Conservation (phyloP, 2,113 vertebrate genomes). For the Gymnocephalus cernua region DNA sequence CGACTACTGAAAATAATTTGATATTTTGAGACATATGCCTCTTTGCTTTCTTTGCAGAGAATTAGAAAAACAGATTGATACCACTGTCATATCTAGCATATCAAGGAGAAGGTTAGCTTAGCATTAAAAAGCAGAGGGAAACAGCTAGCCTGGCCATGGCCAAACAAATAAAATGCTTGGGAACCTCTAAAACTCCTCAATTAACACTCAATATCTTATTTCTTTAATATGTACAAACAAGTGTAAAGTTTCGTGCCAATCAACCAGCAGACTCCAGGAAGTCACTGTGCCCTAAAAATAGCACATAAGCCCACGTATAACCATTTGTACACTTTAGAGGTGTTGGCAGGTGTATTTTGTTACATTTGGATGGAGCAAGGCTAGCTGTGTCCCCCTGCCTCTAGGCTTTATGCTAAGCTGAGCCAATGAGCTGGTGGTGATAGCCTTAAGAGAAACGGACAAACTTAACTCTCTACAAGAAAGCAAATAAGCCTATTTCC, state of each 20-base stretch:
- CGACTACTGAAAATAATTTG: background rate
- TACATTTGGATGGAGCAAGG: background rate
- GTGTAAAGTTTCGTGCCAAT: background rate
- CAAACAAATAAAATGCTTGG: background rate
- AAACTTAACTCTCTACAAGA: background rate
- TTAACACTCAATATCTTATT: background rate
- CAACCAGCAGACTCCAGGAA: background rate
- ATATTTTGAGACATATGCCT: background rate
- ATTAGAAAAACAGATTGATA: conserved; percentile 6
- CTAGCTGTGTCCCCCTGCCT: background rate
- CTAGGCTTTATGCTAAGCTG: background rate
- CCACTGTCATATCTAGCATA: background rate
- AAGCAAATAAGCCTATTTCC: background rate
- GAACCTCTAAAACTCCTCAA: background rate
- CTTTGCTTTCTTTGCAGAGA: background rate
- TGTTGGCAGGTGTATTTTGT: background rate
- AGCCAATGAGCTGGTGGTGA: background rate
- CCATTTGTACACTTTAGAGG: background rate
- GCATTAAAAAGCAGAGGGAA: background rate
- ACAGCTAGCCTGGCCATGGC: background rate
- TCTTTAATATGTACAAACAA: background rate
- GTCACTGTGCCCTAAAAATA: background rate
- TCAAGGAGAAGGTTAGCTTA: background rate
- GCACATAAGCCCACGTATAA: background rate
- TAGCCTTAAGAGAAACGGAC: background rate